Conservation (phyloP, 2,113 vertebrate genomes). For the Zosterops pallidus region DNA sequence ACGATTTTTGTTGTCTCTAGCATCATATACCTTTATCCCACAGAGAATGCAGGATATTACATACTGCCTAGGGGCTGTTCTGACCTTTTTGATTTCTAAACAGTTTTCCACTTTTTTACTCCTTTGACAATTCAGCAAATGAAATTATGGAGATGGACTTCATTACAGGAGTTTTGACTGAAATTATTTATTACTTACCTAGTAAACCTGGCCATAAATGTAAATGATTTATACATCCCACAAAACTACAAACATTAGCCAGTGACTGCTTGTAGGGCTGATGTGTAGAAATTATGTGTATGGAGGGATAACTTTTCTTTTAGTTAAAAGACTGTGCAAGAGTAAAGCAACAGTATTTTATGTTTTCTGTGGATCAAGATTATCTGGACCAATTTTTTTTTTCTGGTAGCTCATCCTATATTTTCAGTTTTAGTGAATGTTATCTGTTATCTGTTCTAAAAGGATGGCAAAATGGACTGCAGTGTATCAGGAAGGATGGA, state of each 20-base stretch:
- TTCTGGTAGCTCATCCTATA: background rate
- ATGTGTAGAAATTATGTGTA: background rate
- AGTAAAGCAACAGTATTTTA: background rate
- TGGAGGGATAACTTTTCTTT: background rate
- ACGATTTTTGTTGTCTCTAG: background rate
- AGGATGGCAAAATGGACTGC: background rate
- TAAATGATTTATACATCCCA: background rate
- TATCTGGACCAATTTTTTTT: background rate
- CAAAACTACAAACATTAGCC: background rate
- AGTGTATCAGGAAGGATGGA: background rate
- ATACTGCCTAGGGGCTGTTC: background rate
- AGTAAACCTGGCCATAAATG: background rate
- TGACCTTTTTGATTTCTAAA: conserved; percentile 2
- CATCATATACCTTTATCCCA: background rate
- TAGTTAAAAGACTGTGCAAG: background rate
- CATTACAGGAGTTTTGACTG: background rate
- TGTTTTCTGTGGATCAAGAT: background rate
- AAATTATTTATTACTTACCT: background rate
- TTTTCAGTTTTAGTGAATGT: background rate
- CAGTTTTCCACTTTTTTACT: background rate
- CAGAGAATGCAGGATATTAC: background rate
- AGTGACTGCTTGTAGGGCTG: background rate
- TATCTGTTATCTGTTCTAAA: background rate
- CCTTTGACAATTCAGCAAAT: background rate
- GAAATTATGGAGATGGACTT: background rate